phyloP scores from a whole-genome alignment of 2,113 vertebrate species.

The Romanogobio albipinnatus region DNA sequence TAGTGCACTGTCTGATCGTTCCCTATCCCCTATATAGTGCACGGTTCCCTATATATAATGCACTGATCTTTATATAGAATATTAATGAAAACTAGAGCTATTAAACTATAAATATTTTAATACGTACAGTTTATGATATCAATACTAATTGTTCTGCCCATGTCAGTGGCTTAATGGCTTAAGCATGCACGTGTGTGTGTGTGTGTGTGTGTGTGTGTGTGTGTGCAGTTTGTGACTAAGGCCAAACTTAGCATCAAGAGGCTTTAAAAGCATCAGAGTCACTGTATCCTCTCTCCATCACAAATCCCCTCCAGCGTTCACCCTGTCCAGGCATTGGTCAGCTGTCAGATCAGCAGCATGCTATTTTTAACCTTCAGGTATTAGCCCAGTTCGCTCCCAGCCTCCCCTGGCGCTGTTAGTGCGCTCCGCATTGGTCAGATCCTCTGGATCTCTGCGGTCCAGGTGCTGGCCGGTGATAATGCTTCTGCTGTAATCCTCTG shows the following conservation, averaged over 20 bases:
- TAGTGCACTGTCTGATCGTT: too few species aligned
- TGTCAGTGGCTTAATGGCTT: not conserved
- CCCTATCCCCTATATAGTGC: too few species aligned
- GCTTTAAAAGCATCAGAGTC: slow-evolving; percentile 46
- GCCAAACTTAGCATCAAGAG: slow-evolving; percentile 45
- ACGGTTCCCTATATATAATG: too few species aligned
- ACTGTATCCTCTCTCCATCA: slow-evolving; percentile 22
- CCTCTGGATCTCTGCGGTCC: slow-evolving; percentile 12
- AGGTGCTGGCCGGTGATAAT: slow-evolving; percentile 52
- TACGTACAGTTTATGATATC: not conserved
- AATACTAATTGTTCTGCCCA: not conserved
- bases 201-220: not conserved
- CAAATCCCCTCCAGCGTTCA: slow-evolving; percentile 46
- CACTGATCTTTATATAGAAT: too few species aligned
- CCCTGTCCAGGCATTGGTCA: slow-evolving; percentile 22
- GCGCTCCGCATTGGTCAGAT: too few species aligned
- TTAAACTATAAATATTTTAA: too few species aligned
- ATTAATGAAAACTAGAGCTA: too few species aligned
- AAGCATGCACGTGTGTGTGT: not conserved
- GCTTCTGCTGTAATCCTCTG: slow-evolving; percentile 50
- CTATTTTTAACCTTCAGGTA: slow-evolving; percentile 35
- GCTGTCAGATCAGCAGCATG: not conserved
- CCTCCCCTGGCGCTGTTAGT: not conserved
- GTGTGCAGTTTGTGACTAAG: not conserved
- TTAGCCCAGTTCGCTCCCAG: not conserved